A percentile compares a stretch with the other conserved stretches of the same genome.
Conservation (phyloP, 2,113 vertebrate genomes). For the Turnix velox region DNA sequence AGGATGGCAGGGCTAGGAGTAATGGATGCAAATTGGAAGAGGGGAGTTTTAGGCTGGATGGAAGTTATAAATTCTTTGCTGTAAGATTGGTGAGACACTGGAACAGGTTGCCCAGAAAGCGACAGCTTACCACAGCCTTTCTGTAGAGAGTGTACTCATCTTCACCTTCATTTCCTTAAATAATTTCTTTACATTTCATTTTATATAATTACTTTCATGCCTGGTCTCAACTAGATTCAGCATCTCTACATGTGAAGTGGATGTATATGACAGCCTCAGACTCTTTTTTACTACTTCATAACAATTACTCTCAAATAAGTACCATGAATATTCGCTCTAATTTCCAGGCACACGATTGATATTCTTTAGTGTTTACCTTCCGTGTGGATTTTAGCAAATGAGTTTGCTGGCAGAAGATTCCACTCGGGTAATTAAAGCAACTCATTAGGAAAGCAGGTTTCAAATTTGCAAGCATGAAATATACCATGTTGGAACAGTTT, state of each 20-base stretch:
- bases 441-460: neutral
- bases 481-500: neutral
- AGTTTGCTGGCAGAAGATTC: slow-evolving; percentile 15
- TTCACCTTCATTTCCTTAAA: too few relatives aligned
- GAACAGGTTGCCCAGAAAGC: too few relatives aligned
- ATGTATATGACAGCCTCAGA: neutral
- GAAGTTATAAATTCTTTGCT: too few relatives aligned
- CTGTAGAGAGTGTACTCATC: too few relatives aligned
- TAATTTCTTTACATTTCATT: too few relatives aligned
- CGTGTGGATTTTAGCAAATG: neutral
- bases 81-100: too few relatives aligned
- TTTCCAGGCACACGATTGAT: neutral
- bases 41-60: too few relatives aligned
- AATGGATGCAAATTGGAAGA: too few relatives aligned
- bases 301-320: neutral
- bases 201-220: too few relatives aligned
- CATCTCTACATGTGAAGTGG: neutral
- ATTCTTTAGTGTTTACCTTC: neutral
- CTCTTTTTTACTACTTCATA: neutral
- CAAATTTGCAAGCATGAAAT: neutral
- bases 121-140: too few relatives aligned
- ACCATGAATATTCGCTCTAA: neutral
- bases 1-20: too few relatives aligned
- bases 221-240: neutral
- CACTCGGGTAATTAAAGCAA: slow-evolving; percentile 13